Evolutionary conservation across 2,797 vertebrate genomes (phyloP), one percentile per base, ranked within the genome.

Genomic region (Karalla daura): DNA sequence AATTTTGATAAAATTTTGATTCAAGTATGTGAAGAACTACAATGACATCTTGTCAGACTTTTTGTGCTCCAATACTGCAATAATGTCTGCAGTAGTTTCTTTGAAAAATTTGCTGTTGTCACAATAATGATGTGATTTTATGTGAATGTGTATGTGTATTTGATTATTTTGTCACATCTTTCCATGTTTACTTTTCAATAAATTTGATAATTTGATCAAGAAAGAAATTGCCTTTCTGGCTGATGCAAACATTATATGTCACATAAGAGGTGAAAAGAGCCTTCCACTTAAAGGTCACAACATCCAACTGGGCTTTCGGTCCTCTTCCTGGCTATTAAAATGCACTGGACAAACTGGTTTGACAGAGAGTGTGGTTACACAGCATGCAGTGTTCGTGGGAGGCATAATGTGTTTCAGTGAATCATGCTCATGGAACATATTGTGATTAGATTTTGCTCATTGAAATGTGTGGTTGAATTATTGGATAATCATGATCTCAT

Each of bases 271-370:
- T 40, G 5, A 46, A 74, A 51, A 0, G 5, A 40, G 15, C 13
- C n/a, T 41, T 59, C 62, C 30, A 15, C 52, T 45, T 11, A 12
- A 67, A 47, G 33, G 15, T 35, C 18, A 37, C 9, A 25, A 8
- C 63, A 54, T 18, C 43, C 17, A 5, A 17, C 53, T 68, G 69
- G 58, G 54, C 70, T 39, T 28, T 68, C 46, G 15, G 43, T 63
- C 24, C 12, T 46, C 17, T 51, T 64, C 23, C 17, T 36, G 35
- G 55, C 20, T 41, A 17, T 65, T 54, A 21, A 60, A 74, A 55
- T 46, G 3, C 60, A 65, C 85, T 68, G 59, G 86, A 81, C 71
- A 72, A 93, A 94, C 93, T 64, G 89, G 93, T 94, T 94, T 74
- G 83, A 93, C 93, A 91, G 92, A 93, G 70, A 93, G 67, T 89